Evolutionary conservation across 2,113 vertebrate genomes (phyloP).

Genomic region (Cebus imitator): DNA sequence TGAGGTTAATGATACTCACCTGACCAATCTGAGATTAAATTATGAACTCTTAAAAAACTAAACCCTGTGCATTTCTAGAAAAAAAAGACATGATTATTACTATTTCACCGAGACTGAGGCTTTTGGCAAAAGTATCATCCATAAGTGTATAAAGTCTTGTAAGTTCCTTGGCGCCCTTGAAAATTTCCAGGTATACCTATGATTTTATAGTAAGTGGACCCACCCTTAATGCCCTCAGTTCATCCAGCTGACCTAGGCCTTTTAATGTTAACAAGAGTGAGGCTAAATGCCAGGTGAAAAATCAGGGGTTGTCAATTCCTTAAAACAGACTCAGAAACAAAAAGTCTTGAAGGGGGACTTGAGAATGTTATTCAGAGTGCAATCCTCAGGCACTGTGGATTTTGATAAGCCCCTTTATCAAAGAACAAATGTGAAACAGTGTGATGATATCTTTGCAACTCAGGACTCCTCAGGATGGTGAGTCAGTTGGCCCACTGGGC

Average conservation of each 20-base stretch:
- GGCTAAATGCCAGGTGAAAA: not conserved
- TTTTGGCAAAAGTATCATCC: not conserved
- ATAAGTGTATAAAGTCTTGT: not conserved
- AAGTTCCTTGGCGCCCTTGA: not conserved
- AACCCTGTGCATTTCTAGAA: not conserved
- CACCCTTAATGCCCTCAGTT: not conserved
- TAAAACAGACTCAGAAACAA: not conserved
- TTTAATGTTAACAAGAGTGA: not conserved
- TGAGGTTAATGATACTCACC: not conserved
- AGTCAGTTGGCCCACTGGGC: not conserved
- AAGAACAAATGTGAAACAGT: not conserved
- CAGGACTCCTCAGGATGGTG: not conserved
- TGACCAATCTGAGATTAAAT: not conserved
- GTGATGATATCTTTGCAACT: not conserved
- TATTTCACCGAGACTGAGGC: not conserved
- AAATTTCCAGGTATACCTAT: not conserved
- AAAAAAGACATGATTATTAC: not conserved
- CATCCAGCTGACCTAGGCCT: not conserved
- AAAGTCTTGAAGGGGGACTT: not conserved
- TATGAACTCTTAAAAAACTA: not conserved
- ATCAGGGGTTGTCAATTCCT: not conserved
- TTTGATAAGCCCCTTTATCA: not conserved
- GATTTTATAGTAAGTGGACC: not conserved
- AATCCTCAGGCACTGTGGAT: not conserved
- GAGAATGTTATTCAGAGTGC: not conserved